Conservation (phyloP, 2,797 vertebrate species). For the Macroramphosus scolopax region DNA sequence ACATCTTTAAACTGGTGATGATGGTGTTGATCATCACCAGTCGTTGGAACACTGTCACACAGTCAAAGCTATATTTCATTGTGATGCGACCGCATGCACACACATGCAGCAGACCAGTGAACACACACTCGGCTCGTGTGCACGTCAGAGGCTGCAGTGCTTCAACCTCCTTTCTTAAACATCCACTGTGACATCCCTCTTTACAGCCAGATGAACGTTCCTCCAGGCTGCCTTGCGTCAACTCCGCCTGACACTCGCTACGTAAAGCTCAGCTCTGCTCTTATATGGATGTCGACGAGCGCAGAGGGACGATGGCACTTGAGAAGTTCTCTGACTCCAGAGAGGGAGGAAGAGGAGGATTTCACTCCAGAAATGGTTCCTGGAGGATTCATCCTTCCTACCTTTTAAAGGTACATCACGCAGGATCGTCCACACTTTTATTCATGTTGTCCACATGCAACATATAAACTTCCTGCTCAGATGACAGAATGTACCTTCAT, state of each 20-base stretch:
- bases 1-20: too few relatives aligned
- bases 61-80: too few relatives aligned
- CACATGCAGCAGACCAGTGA: not conserved
- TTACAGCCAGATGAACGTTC: slow-evolving; percentile 45
- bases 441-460: not conserved
- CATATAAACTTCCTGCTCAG: too few relatives aligned
- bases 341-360: not conserved
- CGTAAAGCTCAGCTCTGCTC: slow-evolving; percentile 58
- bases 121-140: slow-evolving; percentile 14
- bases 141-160: slow-evolving; percentile 23
- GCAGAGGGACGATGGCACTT: slow-evolving; percentile 13
- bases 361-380: slow-evolving; percentile 24
- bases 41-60: too few relatives aligned
- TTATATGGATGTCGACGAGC: slow-evolving; percentile 66
- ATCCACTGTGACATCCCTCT: slow-evolving; percentile 47
- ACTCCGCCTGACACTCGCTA: slow-evolving; percentile 25
- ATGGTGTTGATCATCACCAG: too few relatives aligned
- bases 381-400: slow-evolving; percentile 14
- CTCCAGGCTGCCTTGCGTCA: slow-evolving; percentile 54
- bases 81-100: slow-evolving; percentile 14
- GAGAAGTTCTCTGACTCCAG: slow-evolving; percentile 15
- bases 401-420: slow-evolving; percentile 9
- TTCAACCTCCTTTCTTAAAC: slow-evolving; percentile 47
- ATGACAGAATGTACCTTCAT: too few relatives aligned
- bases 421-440: slow-evolving; percentile 7